These are phyloP conservation scores for Molossus molossus DNA, from an alignment of 2,797 vertebrate species.

Conservation along the genomic window DNA sequence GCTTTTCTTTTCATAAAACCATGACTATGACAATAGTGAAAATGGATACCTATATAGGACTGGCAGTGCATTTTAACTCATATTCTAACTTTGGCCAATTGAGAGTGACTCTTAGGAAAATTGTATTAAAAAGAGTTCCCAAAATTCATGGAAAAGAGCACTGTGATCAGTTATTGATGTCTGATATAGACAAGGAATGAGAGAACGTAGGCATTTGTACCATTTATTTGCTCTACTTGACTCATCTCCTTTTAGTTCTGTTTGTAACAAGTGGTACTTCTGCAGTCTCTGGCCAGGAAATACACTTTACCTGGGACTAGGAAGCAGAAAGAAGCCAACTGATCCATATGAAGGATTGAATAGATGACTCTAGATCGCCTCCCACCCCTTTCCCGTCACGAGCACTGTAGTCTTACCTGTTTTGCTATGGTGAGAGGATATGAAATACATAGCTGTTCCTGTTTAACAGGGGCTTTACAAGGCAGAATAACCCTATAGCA, in stretches of 20 bases:
- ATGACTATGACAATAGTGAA: constrained; percentile 6
- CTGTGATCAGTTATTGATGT: neutral
- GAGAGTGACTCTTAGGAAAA: neutral
- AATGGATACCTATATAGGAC: neutral
- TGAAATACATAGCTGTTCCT: neutral
- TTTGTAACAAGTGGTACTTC: constrained; percentile 11
- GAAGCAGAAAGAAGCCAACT: constrained; percentile 9
- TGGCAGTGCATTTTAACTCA: neutral
- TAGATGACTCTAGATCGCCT: neutral
- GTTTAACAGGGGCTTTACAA: neutral
- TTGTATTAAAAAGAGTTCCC: neutral
- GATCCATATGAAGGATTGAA: neutral
- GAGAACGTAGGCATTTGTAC: neutral
- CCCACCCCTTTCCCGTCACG: neutral
- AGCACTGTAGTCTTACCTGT: neutral
- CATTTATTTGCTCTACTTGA: neutral
- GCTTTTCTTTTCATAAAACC: constrained; percentile 24
- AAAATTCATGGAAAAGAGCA: neutral
- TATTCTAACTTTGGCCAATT: neutral
- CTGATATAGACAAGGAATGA: neutral
- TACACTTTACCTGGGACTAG: neutral
- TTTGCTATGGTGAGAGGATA: neutral
- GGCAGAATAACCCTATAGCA: neutral
- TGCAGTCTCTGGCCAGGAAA: neutral
- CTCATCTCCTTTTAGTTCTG: constrained; percentile 10